Evolutionary conservation across 1,140 invertebrate species (phyloP), one percentile per base, ranked within the genome.

Genomic region (Magallana angulata): DNA sequence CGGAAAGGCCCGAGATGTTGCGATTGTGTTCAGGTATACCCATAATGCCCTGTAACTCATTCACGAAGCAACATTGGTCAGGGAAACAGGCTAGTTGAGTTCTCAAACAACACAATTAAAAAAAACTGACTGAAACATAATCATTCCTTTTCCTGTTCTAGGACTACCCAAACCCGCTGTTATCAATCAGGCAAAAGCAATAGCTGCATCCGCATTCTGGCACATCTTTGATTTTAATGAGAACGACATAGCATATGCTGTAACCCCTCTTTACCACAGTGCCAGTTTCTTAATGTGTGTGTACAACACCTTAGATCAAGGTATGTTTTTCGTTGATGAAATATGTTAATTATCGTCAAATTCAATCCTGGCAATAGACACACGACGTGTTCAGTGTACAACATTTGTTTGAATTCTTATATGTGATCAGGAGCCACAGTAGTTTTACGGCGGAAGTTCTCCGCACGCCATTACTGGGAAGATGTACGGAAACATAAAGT

Each of bases 211-310:
- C 0, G 57, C 18, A 36, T 57, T 56, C 1, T 87, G 88, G 88
- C 68, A 57, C 1, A 30, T 30, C 6, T 88, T 91, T 58, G 83
- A 86, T 9, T 85, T 91, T 14, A 84, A 59, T 18, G 71, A 88
- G 14, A 71, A 90, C 14, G 93, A 93, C 76, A 81, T 91, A 3
- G 16, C 90, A 0, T 93, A 93, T 62, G 88, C 89, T 36, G 76
- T 85, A 16, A 86, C 93, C n/a, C 93, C 93, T n/a, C 89, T 93
- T 57, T 93, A 92, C 87, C 93, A 93, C 84, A 91, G 90, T 60
- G 85, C 90, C 11, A 92, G 89, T 6, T 89, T 89, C 14, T 81
- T 85, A 4, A 59, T 92, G 7, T 89, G 91, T 56, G 84, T 92
- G 1, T 91, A 85, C 48, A 88, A 87, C 59, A 84, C 85, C 11